These are phyloP conservation scores for Celastrina argiolus DNA, from an alignment of 2,888 invertebrate species.

Conservation along the genomic window DNA sequence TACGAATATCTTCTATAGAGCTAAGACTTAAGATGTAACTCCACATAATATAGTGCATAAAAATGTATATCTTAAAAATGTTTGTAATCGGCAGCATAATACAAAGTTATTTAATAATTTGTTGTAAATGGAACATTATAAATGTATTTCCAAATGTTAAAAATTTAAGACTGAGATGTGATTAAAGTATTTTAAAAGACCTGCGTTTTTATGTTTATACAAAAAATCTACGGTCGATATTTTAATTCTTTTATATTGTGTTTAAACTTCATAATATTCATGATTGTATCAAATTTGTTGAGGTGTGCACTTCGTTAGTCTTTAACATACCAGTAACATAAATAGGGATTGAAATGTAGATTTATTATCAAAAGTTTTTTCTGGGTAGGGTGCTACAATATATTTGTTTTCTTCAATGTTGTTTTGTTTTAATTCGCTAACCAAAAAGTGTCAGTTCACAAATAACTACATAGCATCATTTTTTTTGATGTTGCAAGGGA, in stretches of 20 bases:
- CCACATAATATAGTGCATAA: not conserved
- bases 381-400: not conserved
- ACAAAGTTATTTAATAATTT: not conserved
- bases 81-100: not conserved
- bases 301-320: not conserved
- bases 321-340: not conserved
- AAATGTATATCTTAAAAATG: not conserved
- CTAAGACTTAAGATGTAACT: conserved; percentile 1
- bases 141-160: not conserved
- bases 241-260: not conserved
- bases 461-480: no score
- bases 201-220: not conserved
- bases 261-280: not conserved
- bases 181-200: not conserved
- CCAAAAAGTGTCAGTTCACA: no score
- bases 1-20: not conserved
- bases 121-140: not conserved
- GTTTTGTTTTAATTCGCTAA: not conserved
- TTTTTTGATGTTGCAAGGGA: no score
- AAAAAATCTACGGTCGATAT: not conserved
- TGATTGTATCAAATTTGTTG: no score
- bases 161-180: not conserved
- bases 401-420: not conserved
- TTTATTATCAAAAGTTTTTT: not conserved
- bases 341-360: not conserved